Percentiles rank a stretch among this genome's conserved stretches.
These are phyloP conservation scores for Leptopilina myrica DNA, from an alignment of 2,888 invertebrate genomes.

Conservation along the genomic window DNA sequence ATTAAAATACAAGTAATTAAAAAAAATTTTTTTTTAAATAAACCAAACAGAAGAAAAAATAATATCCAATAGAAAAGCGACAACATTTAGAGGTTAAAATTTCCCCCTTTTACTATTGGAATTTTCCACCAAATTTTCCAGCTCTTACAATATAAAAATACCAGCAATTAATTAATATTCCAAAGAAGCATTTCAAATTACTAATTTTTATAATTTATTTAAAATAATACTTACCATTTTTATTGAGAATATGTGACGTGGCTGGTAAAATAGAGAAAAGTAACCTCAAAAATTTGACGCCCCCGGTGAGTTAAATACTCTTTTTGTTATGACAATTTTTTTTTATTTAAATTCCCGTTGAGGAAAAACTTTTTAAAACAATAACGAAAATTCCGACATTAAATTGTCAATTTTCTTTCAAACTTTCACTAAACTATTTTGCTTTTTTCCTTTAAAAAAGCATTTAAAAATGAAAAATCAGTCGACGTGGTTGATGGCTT, in stretches of 20 bases:
- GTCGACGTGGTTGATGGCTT: constrained; percentile 2
- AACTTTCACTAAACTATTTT: background rate
- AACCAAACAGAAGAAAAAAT: no score
- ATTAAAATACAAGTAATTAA: no score
- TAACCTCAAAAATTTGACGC: constrained; percentile 9
- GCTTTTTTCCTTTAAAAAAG: background rate
- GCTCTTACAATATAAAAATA: no score
- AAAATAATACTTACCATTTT: constrained; percentile 19
- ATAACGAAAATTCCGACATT: background rate
- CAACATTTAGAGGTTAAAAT: no score
- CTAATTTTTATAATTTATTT: background rate
- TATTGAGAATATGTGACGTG: constrained; percentile 18
- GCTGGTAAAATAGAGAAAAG: background rate
- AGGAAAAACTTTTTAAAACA: background rate
- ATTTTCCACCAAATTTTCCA: no score
- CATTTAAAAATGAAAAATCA: constrained; percentile 2
- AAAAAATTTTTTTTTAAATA: no score
- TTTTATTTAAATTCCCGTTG: background rate
- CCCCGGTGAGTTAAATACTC: background rate
- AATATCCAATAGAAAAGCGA: no score
- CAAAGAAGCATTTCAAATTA: no score
- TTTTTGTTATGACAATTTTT: background rate
- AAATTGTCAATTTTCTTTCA: background rate
- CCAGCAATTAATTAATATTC: no score
- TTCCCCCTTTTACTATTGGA: no score